Evolutionary conservation across 2,888 invertebrate genomes (phyloP).

Genomic region (Sesamia inferens): DNA sequence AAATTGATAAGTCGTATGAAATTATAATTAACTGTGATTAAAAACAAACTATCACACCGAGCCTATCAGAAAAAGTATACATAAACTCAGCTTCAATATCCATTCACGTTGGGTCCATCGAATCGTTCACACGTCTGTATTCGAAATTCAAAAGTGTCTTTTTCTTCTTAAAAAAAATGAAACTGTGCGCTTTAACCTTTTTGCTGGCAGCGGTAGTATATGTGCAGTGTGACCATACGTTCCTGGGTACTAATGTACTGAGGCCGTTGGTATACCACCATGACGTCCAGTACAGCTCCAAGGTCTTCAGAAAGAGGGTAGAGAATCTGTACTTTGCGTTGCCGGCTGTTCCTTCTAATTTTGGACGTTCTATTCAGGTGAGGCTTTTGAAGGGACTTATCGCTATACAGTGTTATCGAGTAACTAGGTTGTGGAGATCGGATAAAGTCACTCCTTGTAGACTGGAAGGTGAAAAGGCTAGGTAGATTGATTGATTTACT

Average conservation of each 20-base stretch:
- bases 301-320: constrained; percentile 74
- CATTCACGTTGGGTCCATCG: constrained; percentile 9
- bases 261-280: constrained; percentile 72
- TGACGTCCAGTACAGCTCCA: constrained; percentile 64
- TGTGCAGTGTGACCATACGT: constrained; percentile 76
- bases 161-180: constrained; percentile 62
- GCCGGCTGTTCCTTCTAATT: constrained; percentile 59
- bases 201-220: constrained; percentile 66
- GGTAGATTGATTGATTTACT: background rate
- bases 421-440: background rate
- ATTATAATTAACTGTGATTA: constrained; percentile 11
- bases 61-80: constrained; percentile 20
- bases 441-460: background rate
- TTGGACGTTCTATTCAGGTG: constrained; percentile 75
- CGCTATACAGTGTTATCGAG: background rate
- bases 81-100: background rate
- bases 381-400: background rate
- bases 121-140: background rate
- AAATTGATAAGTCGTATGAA: constrained; percentile 21
- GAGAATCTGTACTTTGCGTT: constrained; percentile 73
- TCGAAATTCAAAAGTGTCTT: background rate
- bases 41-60: constrained; percentile 5
- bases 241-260: constrained; percentile 76
- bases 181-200: constrained; percentile 52
- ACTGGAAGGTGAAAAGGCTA: background rate